phyloP scores from a whole-genome alignment of 2,888 invertebrate genomes.

The Tinea pellionella region DNA sequence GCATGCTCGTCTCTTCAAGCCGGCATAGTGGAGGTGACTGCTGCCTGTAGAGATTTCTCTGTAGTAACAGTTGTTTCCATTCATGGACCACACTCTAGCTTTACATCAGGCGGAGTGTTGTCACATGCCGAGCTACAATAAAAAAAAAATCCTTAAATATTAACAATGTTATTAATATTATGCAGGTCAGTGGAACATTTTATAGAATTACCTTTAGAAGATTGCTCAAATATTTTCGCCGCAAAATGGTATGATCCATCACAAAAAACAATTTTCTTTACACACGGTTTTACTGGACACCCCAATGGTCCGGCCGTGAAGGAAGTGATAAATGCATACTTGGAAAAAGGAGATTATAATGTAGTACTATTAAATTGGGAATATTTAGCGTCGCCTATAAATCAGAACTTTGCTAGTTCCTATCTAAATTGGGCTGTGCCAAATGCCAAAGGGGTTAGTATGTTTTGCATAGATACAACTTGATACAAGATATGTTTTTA shows the following conservation, averaged over 20 bases:
- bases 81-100: no score
- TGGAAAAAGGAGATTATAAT: conserved; percentile 36
- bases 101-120: no score
- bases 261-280: conserved; percentile 35
- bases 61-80: no score
- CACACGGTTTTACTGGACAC: conserved; percentile 47
- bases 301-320: conserved; percentile 45
- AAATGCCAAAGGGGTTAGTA: conserved; percentile 42
- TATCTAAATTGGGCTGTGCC: conserved; percentile 50
- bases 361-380: conserved; percentile 55
- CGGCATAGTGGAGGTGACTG: no score
- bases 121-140: no score
- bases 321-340: conserved; percentile 33
- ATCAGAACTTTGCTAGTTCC: conserved; percentile 31
- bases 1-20: no score
- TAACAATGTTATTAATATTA: no score
- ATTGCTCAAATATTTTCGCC: conserved; percentile 33
- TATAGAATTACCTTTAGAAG: conserved; percentile 34
- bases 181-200: conserved; percentile 38
- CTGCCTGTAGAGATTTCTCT: no score
- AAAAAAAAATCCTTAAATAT: no score
- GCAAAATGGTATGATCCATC: conserved; percentile 37
- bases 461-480: conserved; percentile 13
- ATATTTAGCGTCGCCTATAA: conserved; percentile 34
- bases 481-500: conserved; percentile 1